These are phyloP conservation scores for Plagodis dolabraria DNA, from an alignment of 2,888 invertebrate genomes.

Conservation along the genomic window DNA sequence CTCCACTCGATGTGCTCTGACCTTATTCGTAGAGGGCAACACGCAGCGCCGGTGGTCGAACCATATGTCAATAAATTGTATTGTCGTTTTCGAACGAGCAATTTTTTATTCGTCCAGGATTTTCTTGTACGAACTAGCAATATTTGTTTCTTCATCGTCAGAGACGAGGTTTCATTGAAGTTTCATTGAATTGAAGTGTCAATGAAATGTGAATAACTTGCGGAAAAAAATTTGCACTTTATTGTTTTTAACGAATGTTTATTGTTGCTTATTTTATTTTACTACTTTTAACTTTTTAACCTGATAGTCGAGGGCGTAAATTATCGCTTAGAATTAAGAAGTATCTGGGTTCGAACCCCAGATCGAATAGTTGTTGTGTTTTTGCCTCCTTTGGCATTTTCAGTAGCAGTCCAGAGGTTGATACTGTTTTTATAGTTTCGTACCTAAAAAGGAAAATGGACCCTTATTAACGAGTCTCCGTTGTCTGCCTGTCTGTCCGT, in stretches of 20 bases:
- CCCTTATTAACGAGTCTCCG: too few relatives aligned
- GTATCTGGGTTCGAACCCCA: too few relatives aligned
- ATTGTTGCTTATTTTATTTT: too few relatives aligned
- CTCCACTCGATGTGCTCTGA: slow-evolving; percentile 8
- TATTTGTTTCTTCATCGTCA: background rate
- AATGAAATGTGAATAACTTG: background rate
- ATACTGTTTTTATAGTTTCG: too few relatives aligned
- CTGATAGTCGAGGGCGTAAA: too few relatives aligned
- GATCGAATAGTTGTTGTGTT: too few relatives aligned
- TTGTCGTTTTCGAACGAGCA: slow-evolving; percentile 12
- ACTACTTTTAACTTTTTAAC: too few relatives aligned
- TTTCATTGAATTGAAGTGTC: background rate
- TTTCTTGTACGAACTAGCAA: slow-evolving; percentile 1
- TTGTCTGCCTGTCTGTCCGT: too few relatives aligned
- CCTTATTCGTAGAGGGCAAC: slow-evolving; percentile 12
- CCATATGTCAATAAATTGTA: slow-evolving; percentile 18
- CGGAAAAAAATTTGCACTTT: background rate
- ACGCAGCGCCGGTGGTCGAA: slow-evolving; percentile 19
- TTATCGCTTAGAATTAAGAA: too few relatives aligned
- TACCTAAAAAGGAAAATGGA: too few relatives aligned
- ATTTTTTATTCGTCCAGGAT: slow-evolving; percentile 14
- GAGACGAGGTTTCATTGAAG: background rate
- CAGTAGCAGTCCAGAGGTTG: too few relatives aligned
- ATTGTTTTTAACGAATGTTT: background rate
- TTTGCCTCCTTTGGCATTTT: too few relatives aligned